Conservation (phyloP, 2,797 vertebrate genomes). For the Garrulus glandarius region DNA sequence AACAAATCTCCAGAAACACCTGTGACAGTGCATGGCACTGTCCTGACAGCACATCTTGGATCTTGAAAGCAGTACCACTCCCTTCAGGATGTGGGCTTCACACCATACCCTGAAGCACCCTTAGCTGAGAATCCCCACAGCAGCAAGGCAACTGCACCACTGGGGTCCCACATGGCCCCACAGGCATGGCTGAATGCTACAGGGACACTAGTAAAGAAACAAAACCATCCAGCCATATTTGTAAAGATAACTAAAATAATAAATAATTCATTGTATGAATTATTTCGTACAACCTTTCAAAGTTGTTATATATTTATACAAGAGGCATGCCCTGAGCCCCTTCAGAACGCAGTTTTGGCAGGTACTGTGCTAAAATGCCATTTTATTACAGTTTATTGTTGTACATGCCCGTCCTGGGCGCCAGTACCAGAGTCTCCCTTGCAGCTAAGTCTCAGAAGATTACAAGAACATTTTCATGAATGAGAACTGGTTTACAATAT, state of each 20-base stretch:
- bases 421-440: not conserved
- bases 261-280: not conserved
- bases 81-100: not conserved
- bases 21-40: not conserved
- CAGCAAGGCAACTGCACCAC: not conserved
- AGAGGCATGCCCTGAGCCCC: not conserved
- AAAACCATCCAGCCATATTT: not conserved
- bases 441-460: not conserved
- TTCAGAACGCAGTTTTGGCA: not conserved
- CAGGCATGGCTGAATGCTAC: rapidly evolving
- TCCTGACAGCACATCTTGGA: not conserved
- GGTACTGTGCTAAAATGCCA: not conserved
- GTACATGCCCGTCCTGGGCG: not conserved
- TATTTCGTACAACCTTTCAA: not conserved
- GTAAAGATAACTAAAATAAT: not conserved
- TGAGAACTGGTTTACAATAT: not conserved
- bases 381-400: not conserved
- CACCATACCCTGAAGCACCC: not conserved
- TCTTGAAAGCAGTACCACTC: not conserved
- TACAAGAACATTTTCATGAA: not conserved
- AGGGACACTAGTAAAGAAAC: not conserved
- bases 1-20: not conserved
- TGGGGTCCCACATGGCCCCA: rapidly evolving
- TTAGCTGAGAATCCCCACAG: not conserved
- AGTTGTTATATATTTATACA: not conserved